These are phyloP conservation scores for Zhuqinia jingwanae DNA, from an alignment of 2,888 invertebrate species.

Conservation along the genomic window DNA sequence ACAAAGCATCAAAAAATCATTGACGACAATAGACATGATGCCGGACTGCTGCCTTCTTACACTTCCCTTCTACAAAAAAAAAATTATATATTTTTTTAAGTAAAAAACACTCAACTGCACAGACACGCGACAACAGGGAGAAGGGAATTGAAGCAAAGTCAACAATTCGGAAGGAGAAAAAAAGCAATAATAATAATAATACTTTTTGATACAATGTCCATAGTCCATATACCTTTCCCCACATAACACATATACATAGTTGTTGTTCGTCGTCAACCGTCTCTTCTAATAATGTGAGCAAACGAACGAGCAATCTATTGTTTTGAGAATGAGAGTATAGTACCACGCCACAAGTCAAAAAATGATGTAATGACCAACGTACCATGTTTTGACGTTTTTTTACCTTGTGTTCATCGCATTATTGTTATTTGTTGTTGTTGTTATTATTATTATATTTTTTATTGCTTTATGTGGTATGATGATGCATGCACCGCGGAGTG, in stretches of 20 bases:
- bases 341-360: constrained; percentile 52
- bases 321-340: constrained; percentile 53
- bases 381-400: constrained; percentile 36
- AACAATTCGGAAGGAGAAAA: background rate
- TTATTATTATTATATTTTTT: constrained; percentile 46
- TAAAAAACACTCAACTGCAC: too few relatives aligned
- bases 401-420: constrained; percentile 54
- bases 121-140: too few relatives aligned
- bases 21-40: too few relatives aligned
- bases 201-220: background rate
- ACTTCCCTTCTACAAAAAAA: too few relatives aligned
- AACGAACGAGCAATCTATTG: constrained; percentile 41
- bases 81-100: too few relatives aligned
- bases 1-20: background rate
- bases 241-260: background rate
- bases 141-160: background rate
- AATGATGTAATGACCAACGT: constrained; percentile 56
- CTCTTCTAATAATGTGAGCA: background rate
- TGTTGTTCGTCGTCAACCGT: background rate
- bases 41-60: too few relatives aligned
- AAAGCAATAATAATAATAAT: background rate
- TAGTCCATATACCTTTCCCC: background rate
- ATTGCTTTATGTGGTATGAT: constrained; percentile 59
- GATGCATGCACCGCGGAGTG: constrained; percentile 46
- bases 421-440: constrained; percentile 13